Conservation (phyloP, 2,797 vertebrate genomes). For the Acipenser ruthenus region DNA sequence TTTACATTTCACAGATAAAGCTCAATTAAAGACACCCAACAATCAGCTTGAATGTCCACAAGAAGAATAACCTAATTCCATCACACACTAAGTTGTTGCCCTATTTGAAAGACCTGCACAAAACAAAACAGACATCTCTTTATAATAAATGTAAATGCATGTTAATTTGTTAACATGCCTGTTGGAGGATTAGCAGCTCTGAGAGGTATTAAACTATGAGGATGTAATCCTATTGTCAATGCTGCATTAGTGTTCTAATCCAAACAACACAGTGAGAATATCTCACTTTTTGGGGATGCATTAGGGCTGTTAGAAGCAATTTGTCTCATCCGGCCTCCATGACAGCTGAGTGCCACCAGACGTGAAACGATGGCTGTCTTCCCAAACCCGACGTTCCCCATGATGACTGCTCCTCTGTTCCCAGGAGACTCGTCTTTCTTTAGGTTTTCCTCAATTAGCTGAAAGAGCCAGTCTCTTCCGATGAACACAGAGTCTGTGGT, state of each 20-base stretch:
- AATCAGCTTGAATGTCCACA: no score
- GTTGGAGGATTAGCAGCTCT: neutral
- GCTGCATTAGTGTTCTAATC: constrained; percentile 6
- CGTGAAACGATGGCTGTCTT: constrained; percentile 92
- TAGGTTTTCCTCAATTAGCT: constrained; percentile 74
- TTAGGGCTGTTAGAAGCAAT: constrained; percentile 87
- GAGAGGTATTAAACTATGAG: neutral
- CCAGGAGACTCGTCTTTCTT: constrained; percentile 55
- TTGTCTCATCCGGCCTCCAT: constrained; percentile 93
- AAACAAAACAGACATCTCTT: neutral
- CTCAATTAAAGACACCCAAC: no score
- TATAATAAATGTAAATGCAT: constrained; percentile 3
- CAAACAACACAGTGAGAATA: neutral
- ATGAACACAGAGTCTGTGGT: constrained; percentile 95
- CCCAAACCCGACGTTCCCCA: constrained; percentile 89
- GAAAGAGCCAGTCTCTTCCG: constrained; percentile 93
- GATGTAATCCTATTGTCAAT: neutral
- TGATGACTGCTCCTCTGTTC: constrained; percentile 70
- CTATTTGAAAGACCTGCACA: no score
- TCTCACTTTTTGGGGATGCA: constrained; percentile 79
- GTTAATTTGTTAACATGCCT: neutral
- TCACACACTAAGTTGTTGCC: no score
- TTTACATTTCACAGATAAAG: no score
- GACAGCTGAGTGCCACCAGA: constrained; percentile 92
- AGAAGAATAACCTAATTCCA: no score